Conservation (phyloP, 2,113 vertebrate species). For the Ctenodactylus gundi region DNA sequence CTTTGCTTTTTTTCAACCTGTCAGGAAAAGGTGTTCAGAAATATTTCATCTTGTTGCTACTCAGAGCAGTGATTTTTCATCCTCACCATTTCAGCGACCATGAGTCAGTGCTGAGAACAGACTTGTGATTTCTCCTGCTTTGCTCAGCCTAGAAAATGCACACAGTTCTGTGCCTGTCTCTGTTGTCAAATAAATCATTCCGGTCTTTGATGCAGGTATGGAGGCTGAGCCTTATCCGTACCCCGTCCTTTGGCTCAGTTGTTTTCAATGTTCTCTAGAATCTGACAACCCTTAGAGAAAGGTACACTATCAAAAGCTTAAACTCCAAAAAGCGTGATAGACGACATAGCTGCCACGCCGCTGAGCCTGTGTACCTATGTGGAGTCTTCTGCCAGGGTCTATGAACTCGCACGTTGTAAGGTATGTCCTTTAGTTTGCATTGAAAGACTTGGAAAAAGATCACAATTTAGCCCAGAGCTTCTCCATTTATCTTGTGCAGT, state of each 20-base stretch:
- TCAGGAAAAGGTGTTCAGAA: conserved; percentile 76
- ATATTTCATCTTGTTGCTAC: conserved; percentile 76
- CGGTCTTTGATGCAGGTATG: background rate
- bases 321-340: conserved; percentile 18
- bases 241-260: background rate
- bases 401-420: background rate
- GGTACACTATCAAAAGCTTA: background rate
- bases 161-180: background rate
- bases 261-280: conserved; percentile 15
- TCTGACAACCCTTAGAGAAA: background rate
- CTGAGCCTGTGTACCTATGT: background rate
- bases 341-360: background rate
- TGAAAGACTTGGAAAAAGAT: background rate
- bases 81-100: conserved; percentile 54
- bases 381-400: background rate
- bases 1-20: conserved; percentile 73
- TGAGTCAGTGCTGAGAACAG: conserved; percentile 67
- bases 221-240: background rate
- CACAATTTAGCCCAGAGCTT: background rate
- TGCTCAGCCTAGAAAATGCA: conserved; percentile 37
- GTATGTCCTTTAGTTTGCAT: background rate
- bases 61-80: conserved; percentile 64
- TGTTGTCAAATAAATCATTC: background rate
- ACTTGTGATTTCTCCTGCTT: conserved; percentile 59
- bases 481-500: background rate